phyloP scores from a whole-genome alignment of 2,888 invertebrate species.

The Rutpela maculata region DNA sequence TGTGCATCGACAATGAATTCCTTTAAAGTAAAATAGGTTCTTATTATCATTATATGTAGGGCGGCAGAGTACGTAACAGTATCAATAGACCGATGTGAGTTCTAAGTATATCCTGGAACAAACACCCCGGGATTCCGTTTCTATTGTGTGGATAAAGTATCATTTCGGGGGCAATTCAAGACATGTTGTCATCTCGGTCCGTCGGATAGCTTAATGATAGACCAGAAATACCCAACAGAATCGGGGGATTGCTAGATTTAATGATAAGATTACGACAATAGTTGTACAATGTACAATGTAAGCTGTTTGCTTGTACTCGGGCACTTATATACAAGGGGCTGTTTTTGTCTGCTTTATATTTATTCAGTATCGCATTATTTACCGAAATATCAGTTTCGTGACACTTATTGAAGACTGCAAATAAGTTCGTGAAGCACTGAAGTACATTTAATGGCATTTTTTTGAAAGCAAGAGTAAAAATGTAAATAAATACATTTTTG shows the following conservation, averaged over 20 bases:
- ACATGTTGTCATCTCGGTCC: constrained; percentile 61
- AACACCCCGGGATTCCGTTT: constrained; percentile 61
- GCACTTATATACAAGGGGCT: constrained; percentile 49
- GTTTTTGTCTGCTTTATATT: constrained; percentile 35
- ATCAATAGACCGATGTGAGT: constrained; percentile 37
- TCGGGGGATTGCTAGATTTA: constrained; percentile 54
- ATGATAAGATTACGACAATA: constrained; percentile 60
- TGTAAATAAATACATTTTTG: no score
- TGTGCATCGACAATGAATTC: constrained; percentile 11
- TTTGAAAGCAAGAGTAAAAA: not conserved
- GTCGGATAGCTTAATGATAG: constrained; percentile 62
- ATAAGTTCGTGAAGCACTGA: not conserved
- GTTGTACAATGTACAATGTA: constrained; percentile 59
- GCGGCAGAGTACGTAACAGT: constrained; percentile 32
- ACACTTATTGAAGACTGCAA: not conserved
- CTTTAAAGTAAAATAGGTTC: constrained; percentile 20
- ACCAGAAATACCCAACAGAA: constrained; percentile 48
- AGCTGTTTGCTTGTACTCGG: constrained; percentile 55
- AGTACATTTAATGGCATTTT: not conserved
- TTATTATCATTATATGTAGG: constrained; percentile 18
- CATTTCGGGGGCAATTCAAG: constrained; percentile 63
- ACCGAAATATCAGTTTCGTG: constrained; percentile 28
- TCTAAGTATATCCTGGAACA: constrained; percentile 60
- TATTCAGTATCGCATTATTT: constrained; percentile 15
- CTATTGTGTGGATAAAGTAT: constrained; percentile 64